Percentiles rank a stretch among this genome's conserved stretches.
Conservation (phyloP, 2,888 invertebrate genomes). For the Ceramica pisi region DNA sequence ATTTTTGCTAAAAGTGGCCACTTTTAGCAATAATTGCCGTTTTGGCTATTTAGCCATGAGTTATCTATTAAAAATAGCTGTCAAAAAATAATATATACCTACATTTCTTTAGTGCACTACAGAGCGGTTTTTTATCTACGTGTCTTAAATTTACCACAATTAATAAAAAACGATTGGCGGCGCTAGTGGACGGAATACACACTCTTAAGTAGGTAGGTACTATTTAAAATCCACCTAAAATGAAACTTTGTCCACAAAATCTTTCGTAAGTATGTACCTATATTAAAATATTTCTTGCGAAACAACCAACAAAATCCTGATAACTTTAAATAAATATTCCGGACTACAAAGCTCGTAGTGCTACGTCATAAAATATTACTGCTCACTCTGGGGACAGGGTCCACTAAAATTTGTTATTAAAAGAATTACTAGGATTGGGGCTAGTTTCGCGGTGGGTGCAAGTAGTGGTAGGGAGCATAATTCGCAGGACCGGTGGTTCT, state of each 20-base stretch:
- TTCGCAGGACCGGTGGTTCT: conserved; percentile 35
- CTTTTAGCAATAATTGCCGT: too few relatives aligned
- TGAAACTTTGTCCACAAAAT: not conserved
- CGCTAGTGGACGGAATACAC: too few relatives aligned
- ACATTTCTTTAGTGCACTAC: too few relatives aligned
- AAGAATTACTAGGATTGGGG: conserved; percentile 47
- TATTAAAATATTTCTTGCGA: conserved; percentile 20
- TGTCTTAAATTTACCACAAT: too few relatives aligned
- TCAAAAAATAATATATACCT: too few relatives aligned
- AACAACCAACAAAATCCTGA: conserved; percentile 5
- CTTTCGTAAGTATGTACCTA: not conserved
- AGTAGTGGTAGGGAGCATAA: conserved; percentile 47
- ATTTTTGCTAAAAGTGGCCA: too few relatives aligned
- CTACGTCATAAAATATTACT: conserved; percentile 47
- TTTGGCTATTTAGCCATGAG: too few relatives aligned
- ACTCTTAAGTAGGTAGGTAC: too few relatives aligned
- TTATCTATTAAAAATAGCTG: too few relatives aligned
- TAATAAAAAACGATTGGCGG: too few relatives aligned
- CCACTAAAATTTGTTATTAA: conserved; percentile 39
- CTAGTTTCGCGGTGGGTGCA: conserved; percentile 29
- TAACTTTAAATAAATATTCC: conserved; percentile 25
- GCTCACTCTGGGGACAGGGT: conserved; percentile 45
- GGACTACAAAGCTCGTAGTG: conserved; percentile 17
- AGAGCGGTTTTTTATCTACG: too few relatives aligned
- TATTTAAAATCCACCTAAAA: not conserved